Evolutionary conservation across 2,888 invertebrate genomes (phyloP).

Genomic region (Achlya flavicornis): DNA sequence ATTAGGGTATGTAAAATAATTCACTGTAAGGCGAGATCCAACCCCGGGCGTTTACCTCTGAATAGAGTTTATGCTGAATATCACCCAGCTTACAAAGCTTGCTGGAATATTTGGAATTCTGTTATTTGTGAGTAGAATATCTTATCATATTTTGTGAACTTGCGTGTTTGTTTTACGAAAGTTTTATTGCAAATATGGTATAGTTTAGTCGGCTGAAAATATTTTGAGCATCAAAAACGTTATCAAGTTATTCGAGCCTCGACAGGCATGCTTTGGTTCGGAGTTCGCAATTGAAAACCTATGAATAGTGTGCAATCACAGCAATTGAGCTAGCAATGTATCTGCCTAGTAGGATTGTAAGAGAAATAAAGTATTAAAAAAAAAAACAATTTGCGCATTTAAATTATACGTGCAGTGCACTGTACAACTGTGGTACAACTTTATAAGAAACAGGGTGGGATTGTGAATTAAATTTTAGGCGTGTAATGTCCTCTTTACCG

Average conservation of each 20-base stretch:
- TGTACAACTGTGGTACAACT: no score
- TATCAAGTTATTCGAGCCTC: neutral
- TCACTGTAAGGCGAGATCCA: conserved; percentile 43
- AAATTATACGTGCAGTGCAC: no score
- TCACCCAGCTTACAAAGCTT: conserved; percentile 32
- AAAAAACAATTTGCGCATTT: no score
- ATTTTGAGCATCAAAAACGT: conserved; percentile 8
- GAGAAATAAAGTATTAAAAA: conserved; percentile 14
- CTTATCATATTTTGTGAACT: neutral
- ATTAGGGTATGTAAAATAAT: conserved; percentile 56
- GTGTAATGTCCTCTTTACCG: neutral
- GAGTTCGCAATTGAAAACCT: conserved; percentile 24
- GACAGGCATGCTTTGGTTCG: neutral
- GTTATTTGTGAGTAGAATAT: neutral
- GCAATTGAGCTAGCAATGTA: conserved; percentile 35
- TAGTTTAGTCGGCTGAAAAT: neutral
- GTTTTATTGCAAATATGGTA: neutral
- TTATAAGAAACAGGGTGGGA: neutral
- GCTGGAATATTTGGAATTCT: conserved; percentile 31
- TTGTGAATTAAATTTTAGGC: neutral
- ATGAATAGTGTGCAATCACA: conserved; percentile 36
- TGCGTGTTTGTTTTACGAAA: neutral
- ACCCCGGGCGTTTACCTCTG: conserved; percentile 57
- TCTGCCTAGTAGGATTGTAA: conserved; percentile 18
- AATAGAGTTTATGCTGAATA: conserved; percentile 45